Evolutionary conservation across 2,888 invertebrate genomes (phyloP).

Genomic region (Junonia oenone): DNA sequence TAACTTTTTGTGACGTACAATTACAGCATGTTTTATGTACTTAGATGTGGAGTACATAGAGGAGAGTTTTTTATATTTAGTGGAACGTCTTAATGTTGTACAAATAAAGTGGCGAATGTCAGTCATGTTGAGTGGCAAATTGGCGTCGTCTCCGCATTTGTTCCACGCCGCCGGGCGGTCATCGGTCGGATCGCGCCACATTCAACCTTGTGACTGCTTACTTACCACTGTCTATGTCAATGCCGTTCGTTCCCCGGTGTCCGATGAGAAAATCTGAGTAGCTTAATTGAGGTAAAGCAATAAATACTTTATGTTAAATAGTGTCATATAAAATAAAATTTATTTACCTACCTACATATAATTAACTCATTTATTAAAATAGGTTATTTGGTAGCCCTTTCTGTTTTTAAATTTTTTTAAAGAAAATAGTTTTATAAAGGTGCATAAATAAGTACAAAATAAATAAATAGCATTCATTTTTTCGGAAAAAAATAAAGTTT

Average conservation of each 20-base stretch:
- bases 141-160: slow-evolving; percentile 63
- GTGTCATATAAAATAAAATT: too few species aligned
- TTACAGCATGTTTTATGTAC: slow-evolving; percentile 10
- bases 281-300: not conserved
- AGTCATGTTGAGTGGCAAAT: slow-evolving; percentile 66
- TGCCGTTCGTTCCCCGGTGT: slow-evolving; percentile 43
- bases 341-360: too few species aligned
- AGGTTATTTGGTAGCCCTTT: too few species aligned
- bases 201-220: slow-evolving; percentile 54
- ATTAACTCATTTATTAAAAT: too few species aligned
- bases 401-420: too few species aligned
- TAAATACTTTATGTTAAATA: not conserved
- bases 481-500: not conserved
- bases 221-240: slow-evolving; percentile 53
- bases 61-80: slow-evolving; percentile 45
- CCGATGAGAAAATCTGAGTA: slow-evolving; percentile 19
- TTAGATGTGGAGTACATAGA: slow-evolving; percentile 38
- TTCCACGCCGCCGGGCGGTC: slow-evolving; percentile 42
- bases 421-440: not conserved
- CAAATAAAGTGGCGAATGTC: slow-evolving; percentile 58
- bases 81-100: slow-evolving; percentile 58
- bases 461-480: too few species aligned
- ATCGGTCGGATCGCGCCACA: slow-evolving; percentile 43
- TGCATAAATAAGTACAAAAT: too few species aligned
- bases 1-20: slow-evolving; percentile 14